These are phyloP conservation scores for Clanis bilineata DNA, from an alignment of 2,888 invertebrate species.

Conservation along the genomic window DNA sequence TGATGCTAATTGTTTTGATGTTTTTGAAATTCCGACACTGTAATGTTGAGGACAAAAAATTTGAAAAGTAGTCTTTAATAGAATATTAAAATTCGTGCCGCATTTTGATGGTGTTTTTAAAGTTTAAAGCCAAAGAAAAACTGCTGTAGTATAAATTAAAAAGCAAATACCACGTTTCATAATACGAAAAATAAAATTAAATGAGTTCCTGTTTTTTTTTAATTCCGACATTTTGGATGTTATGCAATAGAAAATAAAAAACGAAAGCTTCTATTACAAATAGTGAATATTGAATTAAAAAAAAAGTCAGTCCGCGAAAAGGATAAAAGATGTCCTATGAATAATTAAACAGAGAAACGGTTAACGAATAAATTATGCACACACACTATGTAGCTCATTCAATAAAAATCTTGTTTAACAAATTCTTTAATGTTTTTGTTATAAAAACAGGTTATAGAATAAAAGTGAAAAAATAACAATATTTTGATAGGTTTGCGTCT, in stretches of 20 bases:
- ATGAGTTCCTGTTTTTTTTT: no score
- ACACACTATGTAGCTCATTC: constrained; percentile 15
- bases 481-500: constrained; percentile 1
- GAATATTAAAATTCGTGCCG: no score
- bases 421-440: constrained; percentile 11
- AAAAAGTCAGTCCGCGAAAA: constrained; percentile 28
- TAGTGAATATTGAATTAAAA: constrained; percentile 40
- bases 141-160: no score
- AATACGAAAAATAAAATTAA: no score
- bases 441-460: constrained; percentile 2
- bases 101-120: no score
- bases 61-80: background rate
- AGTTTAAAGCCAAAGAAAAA: no score
- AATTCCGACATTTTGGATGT: no score
- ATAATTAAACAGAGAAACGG: constrained; percentile 58
- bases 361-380: constrained; percentile 33
- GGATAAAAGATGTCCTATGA: constrained; percentile 40
- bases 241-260: background rate
- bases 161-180: no score
- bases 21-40: background rate
- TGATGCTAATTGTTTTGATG: background rate
- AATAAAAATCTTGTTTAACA: background rate
- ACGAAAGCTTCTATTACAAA: constrained; percentile 35
- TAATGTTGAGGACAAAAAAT: background rate
- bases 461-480: constrained; percentile 13